phyloP scores from a whole-genome alignment of 2,113 vertebrate genomes.

The Embiotoca jacksoni region DNA sequence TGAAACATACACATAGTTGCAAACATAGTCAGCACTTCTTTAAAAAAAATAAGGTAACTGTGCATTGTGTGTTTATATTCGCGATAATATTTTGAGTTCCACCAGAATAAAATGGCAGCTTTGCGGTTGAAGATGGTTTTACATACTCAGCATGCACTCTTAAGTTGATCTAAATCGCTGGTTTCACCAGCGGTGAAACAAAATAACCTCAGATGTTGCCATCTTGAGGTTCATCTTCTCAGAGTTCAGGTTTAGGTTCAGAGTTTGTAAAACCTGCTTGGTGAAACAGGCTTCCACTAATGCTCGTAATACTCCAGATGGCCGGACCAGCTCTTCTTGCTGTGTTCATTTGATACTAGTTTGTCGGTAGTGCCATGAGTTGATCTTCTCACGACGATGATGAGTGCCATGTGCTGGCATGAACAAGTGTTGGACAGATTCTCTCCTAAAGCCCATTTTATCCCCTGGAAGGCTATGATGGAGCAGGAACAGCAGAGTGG shows the following conservation, averaged over 20 bases:
- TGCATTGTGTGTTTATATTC: too few relatives aligned
- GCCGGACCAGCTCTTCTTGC: conserved; percentile 33
- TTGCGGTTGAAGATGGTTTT: too few relatives aligned
- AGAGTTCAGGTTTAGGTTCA: background rate
- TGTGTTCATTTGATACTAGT: conserved; percentile 24
- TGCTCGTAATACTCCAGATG: conserved; percentile 65
- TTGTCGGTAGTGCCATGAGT: conserved; percentile 45
- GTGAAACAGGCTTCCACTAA: background rate
- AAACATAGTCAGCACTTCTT: too few relatives aligned
- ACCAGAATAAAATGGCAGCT: too few relatives aligned
- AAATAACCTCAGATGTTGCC: background rate
- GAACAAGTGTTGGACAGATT: conserved; percentile 55
- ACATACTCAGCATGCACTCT: background rate
- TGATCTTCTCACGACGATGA: conserved; percentile 56
- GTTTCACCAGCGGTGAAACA: background rate
- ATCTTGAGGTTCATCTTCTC: background rate
- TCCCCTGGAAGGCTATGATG: conserved; percentile 58
- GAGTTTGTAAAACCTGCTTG: conserved; percentile 18
- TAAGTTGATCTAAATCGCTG: background rate
- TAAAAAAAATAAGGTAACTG: too few relatives aligned
- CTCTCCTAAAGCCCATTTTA: conserved; percentile 58
- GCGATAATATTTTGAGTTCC: too few relatives aligned
- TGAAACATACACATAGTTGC: too few relatives aligned
- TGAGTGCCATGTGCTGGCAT: conserved; percentile 61
- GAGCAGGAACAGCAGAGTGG: conserved; percentile 32